A percentile compares a stretch with the other conserved stretches of the same genome.
These are phyloP conservation scores for Protonemura montana DNA, from an alignment of 2,888 invertebrate genomes.

Conservation along the genomic window DNA sequence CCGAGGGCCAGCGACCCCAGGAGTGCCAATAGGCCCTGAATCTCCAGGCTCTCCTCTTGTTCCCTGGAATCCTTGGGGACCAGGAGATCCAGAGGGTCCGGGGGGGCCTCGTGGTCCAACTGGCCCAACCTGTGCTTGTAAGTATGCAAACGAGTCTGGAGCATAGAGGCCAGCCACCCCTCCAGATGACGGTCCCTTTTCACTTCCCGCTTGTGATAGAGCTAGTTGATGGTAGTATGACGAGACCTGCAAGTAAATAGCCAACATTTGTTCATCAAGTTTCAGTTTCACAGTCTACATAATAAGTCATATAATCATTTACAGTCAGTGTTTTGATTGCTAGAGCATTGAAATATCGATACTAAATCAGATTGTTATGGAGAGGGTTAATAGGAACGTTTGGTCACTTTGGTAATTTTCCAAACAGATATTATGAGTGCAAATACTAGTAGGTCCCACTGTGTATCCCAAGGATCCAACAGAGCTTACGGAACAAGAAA, in stretches of 20 bases:
- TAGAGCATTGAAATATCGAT: too few species aligned
- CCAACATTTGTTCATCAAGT: neutral
- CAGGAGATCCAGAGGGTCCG: constrained; percentile 75
- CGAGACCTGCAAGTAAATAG: constrained; percentile 63
- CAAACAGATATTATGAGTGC: neutral
- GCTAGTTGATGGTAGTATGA: constrained; percentile 79
- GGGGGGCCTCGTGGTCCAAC: constrained; percentile 81
- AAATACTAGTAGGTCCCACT: neutral
- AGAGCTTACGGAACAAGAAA: too few species aligned
- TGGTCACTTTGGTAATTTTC: neutral
- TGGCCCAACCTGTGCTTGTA: constrained; percentile 82
- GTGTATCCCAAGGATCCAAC: too few species aligned
- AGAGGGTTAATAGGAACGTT: neutral
- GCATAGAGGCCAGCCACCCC: constrained; percentile 57
- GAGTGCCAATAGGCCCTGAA: constrained; percentile 65
- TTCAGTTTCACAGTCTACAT: too few species aligned
- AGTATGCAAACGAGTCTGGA: constrained; percentile 75
- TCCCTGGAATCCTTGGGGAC: constrained; percentile 83
- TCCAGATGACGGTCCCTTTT: constrained; percentile 75
- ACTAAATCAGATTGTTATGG: too few species aligned
- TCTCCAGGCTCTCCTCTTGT: constrained; percentile 75
- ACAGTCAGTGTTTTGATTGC: too few species aligned
- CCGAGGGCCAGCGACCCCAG: constrained; percentile 68
- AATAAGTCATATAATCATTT: too few species aligned
- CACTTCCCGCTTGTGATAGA: constrained; percentile 68